Percentiles rank a stretch among this genome's conserved stretches.
These are phyloP conservation scores for Hipposideros armiger DNA, from an alignment of 2,113 vertebrate species.

Conservation along the genomic window DNA sequence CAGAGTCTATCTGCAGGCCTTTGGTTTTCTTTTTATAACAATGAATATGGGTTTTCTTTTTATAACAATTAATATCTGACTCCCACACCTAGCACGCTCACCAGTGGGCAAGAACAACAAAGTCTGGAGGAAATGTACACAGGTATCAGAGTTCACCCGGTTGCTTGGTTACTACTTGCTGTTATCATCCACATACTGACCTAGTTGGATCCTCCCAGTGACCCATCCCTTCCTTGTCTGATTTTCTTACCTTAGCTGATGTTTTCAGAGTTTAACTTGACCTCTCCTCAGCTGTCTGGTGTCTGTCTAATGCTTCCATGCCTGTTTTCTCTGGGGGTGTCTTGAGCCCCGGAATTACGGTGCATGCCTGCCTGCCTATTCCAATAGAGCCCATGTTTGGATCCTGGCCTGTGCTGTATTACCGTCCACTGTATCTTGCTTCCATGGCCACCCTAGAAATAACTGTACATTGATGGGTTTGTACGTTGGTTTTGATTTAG, in stretches of 20 bases:
- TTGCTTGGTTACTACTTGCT: slow-evolving; percentile 30
- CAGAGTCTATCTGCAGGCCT: not conserved
- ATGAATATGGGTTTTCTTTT: slow-evolving; percentile 18
- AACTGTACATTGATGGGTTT: not conserved
- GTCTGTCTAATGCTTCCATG: not conserved
- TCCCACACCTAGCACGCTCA: not conserved
- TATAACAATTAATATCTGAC: not conserved
- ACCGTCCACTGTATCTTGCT: not conserved
- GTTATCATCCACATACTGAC: not conserved
- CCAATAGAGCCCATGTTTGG: not conserved
- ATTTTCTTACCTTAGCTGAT: not conserved
- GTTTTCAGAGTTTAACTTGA: not conserved
- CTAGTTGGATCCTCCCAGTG: not conserved
- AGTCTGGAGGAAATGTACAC: not conserved
- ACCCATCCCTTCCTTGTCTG: not conserved
- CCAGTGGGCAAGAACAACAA: not conserved
- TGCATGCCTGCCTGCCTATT: not conserved
- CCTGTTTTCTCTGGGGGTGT: not conserved
- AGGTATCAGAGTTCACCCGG: not conserved
- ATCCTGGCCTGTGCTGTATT: not conserved
- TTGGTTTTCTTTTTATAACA: not conserved
- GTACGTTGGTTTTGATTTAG: not conserved
- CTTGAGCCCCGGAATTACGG: not conserved
- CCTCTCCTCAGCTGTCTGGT: not conserved
- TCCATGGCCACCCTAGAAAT: not conserved